Evolutionary conservation across 2,797 vertebrate genomes (phyloP).

Genomic region (Galagoides demidoff): DNA sequence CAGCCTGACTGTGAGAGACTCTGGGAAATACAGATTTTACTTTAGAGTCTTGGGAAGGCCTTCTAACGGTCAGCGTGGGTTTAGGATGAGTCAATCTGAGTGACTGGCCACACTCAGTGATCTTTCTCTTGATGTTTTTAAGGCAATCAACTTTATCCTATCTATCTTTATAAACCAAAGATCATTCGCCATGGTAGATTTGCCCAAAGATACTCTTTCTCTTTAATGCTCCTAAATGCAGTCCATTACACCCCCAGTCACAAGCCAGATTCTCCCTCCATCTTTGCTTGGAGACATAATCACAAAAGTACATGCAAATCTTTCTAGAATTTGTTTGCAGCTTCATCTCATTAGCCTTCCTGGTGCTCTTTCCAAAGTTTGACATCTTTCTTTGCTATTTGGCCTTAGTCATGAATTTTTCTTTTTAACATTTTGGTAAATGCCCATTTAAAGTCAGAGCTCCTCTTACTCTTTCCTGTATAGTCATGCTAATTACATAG

Average conservation of each 20-base stretch:
- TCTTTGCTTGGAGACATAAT: background rate
- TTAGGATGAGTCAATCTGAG: background rate
- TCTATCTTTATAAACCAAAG: background rate
- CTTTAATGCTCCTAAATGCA: background rate
- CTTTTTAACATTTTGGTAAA: background rate
- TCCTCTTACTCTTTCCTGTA: background rate
- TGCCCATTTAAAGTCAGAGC: background rate
- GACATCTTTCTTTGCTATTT: background rate
- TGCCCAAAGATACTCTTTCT: background rate
- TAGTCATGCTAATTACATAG: background rate
- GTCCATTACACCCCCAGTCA: background rate
- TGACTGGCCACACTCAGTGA: background rate
- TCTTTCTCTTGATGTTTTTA: background rate
- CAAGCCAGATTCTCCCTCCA: background rate
- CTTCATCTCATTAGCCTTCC: background rate
- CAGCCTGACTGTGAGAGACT: background rate
- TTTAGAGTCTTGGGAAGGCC: background rate
- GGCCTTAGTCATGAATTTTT: background rate
- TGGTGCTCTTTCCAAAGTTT: background rate
- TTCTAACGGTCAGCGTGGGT: background rate
- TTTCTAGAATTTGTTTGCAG: background rate
- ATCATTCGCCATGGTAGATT: background rate
- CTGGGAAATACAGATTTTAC: background rate
- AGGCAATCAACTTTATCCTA: background rate
- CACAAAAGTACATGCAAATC: background rate